phyloP scores from a whole-genome alignment of 2,113 vertebrate species.

The Bos javanicus region DNA sequence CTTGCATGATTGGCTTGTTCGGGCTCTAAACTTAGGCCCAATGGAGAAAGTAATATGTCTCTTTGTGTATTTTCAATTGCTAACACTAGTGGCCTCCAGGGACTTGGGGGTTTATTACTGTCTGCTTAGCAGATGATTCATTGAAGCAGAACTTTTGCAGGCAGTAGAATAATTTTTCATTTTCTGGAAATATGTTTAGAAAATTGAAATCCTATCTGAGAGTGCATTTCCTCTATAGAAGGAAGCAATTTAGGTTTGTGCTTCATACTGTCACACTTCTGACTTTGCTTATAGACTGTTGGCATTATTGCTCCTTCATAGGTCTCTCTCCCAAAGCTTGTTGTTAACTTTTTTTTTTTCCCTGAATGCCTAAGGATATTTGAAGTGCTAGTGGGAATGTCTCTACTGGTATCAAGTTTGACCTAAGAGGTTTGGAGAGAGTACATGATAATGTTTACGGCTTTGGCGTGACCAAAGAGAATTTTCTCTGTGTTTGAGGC shows the following conservation, averaged over 20 bases:
- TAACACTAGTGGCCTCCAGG: constrained; percentile 28
- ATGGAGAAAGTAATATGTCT: constrained; percentile 56
- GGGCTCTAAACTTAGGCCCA: constrained; percentile 24
- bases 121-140: constrained; percentile 1
- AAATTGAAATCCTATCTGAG: constrained; percentile 14
- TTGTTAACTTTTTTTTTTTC: background rate
- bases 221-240: background rate
- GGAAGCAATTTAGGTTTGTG: background rate
- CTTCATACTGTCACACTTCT: background rate
- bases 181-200: constrained; percentile 39
- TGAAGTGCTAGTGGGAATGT: background rate
- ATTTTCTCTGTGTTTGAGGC: constrained; percentile 9
- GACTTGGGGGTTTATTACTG: constrained; percentile 20
- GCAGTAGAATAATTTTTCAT: background rate
- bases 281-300: background rate
- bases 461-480: constrained; percentile 18
- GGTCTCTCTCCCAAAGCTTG: background rate
- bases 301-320: background rate
- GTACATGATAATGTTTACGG: background rate
- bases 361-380: background rate
- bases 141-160: constrained; percentile 24
- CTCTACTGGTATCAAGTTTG: background rate
- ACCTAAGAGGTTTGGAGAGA: background rate
- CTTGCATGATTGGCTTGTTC: constrained; percentile 59
- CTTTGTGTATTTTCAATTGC: constrained; percentile 33